These are phyloP conservation scores for Pantherophis vulpinus DNA, from an alignment of 2,797 vertebrate genomes.

Conservation along the genomic window DNA sequence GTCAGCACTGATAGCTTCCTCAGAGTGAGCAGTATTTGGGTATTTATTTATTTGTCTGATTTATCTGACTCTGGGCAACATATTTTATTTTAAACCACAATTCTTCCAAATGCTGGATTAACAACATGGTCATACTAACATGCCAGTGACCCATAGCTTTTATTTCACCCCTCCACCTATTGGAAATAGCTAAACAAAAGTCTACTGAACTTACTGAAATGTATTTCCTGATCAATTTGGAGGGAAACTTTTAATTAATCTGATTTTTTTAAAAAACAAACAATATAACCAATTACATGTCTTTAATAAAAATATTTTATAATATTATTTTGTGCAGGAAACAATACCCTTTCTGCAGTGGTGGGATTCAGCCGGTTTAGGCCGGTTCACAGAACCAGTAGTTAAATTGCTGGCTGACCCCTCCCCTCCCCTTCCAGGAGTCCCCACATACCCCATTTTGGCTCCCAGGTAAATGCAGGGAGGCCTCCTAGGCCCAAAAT, in stretches of 20 bases:
- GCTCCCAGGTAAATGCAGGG: no score
- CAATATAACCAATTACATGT: neutral
- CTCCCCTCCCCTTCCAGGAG: no score
- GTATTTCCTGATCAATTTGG: neutral
- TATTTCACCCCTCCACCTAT: neutral
- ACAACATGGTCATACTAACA: neutral
- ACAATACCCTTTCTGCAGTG: accelerated
- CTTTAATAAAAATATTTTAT: neutral
- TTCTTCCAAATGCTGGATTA: neutral
- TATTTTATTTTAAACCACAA: neutral
- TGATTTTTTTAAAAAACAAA: neutral
- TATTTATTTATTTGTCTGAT: neutral
- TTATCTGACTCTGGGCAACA: constrained; percentile 22
- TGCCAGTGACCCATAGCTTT: neutral
- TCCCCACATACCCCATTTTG: no score
- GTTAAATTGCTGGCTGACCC: no score
- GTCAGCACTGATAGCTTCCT: neutral
- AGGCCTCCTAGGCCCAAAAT: no score
- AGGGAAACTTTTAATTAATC: neutral
- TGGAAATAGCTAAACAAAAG: neutral
- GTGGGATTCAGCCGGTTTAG: no score
- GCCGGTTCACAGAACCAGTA: no score
- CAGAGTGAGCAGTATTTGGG: constrained; percentile 3
- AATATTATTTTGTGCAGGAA: neutral
- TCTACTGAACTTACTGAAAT: neutral